Evolutionary conservation across 2,113 vertebrate genomes (phyloP).

Genomic region (Eubucco bourcierii): DNA sequence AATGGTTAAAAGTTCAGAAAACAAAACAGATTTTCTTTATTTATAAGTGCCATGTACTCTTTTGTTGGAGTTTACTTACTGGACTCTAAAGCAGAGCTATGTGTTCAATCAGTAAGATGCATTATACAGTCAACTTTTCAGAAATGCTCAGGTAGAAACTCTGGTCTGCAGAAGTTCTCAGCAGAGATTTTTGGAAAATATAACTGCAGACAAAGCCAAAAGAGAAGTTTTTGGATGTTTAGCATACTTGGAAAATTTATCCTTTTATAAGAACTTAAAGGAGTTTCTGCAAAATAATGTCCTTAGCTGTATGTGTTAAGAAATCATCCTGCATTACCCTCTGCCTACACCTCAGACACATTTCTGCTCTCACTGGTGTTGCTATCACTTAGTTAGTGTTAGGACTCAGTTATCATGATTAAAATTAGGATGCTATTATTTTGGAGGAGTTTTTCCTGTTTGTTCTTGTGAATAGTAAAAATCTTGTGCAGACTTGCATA

Average conservation of each 20-base stretch:
- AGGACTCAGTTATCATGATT: not conserved
- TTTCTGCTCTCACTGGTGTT: constrained; percentile 16
- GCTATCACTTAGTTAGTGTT: not conserved
- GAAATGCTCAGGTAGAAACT: not conserved
- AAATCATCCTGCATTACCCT: not conserved
- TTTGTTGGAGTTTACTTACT: not conserved
- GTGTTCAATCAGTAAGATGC: not conserved
- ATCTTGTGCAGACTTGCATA: not conserved
- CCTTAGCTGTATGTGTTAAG: not conserved
- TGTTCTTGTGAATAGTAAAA: not conserved
- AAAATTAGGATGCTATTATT: constrained; percentile 11
- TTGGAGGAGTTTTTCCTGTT: not conserved
- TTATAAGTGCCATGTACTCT: not conserved
- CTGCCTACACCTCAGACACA: not conserved
- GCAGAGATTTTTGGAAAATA: not conserved
- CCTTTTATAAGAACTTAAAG: not conserved
- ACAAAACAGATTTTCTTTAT: not conserved
- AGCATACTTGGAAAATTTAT: not conserved
- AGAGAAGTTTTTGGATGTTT: not conserved
- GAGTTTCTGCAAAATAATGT: not conserved
- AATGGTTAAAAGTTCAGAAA: not conserved
- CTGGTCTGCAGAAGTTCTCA: not conserved
- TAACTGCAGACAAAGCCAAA: not conserved
- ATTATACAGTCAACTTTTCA: not conserved
- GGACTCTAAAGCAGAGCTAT: not conserved